Conservation (phyloP, 2,797 vertebrate genomes). For the Dermochelys coriacea region DNA sequence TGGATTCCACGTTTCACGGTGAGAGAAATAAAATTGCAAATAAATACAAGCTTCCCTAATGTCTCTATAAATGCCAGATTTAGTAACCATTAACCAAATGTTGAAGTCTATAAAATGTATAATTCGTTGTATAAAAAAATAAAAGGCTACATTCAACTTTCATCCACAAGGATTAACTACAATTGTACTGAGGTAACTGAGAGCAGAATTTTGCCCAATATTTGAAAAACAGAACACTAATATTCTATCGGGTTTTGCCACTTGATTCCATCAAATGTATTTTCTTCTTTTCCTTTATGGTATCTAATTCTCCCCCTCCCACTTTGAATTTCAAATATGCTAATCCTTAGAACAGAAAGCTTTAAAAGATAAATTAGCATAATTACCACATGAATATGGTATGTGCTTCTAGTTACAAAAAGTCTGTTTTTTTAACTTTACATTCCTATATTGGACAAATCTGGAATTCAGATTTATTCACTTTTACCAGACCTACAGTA, state of each 20-base stretch:
- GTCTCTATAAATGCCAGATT: slow-evolving; percentile 62
- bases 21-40: slow-evolving; percentile 59
- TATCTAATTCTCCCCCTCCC: background rate
- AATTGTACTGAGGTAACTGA: background rate
- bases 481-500: background rate
- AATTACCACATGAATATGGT: background rate
- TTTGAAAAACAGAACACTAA: background rate
- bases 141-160: background rate
- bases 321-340: background rate
- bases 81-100: slow-evolving; percentile 68
- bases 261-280: background rate
- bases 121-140: background rate
- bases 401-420: background rate
- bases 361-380: slow-evolving; percentile 12
- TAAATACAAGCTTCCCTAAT: slow-evolving; percentile 61
- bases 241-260: background rate
- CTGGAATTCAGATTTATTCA: background rate
- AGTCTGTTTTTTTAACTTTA: background rate
- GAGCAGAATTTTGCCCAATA: background rate
- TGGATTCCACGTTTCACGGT: slow-evolving; percentile 49
- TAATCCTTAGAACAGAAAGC: background rate
- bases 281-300: background rate
- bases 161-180: slow-evolving; percentile 9
- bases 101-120: slow-evolving; percentile 49
- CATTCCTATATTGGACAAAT: background rate